Percentiles rank a stretch among this genome's conserved stretches.
Conservation (phyloP, 1,140 invertebrate genomes). For the Meloidogyne hapla region DNA sequence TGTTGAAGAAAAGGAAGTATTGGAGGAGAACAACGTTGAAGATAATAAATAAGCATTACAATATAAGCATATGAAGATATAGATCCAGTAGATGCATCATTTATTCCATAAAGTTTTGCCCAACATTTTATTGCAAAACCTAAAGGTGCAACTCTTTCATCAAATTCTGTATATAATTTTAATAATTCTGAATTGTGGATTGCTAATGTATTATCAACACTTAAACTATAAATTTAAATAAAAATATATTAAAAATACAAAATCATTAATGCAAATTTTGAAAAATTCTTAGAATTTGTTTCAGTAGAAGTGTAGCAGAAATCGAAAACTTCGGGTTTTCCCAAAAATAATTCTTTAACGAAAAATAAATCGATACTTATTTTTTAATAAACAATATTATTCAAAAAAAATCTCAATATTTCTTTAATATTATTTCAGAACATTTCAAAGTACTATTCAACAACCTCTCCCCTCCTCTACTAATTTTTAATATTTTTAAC, state of each 20-base stretch:
- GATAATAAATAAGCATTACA: constrained; percentile 29
- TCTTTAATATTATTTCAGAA: no score
- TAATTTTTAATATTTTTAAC: not conserved
- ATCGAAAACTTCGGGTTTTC: no score
- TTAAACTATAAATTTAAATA: constrained; percentile 1
- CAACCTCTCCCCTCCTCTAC: no score
- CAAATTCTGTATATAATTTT: constrained; percentile 14
- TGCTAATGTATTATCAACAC: constrained; percentile 22
- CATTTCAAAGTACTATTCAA: no score
- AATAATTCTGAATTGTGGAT: constrained; percentile 21
- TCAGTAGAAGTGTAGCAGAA: no score
- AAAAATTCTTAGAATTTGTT: no score
- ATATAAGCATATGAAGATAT: constrained; percentile 29
- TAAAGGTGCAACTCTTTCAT: constrained; percentile 11
- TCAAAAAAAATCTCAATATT: no score
- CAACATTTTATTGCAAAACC: constrained; percentile 24
- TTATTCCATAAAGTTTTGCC: constrained; percentile 25
- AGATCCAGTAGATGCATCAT: constrained; percentile 20
- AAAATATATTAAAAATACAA: not conserved
- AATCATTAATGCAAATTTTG: no score
- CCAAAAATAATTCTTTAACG: no score
- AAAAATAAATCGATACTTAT: no score
- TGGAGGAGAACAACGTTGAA: constrained; percentile 29
- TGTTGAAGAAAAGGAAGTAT: constrained; percentile 28
- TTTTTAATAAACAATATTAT: no score